These are phyloP conservation scores for Porites divaricata DNA, from an alignment of 92 coral and sea anemone genomes.

Conservation along the genomic window DNA sequence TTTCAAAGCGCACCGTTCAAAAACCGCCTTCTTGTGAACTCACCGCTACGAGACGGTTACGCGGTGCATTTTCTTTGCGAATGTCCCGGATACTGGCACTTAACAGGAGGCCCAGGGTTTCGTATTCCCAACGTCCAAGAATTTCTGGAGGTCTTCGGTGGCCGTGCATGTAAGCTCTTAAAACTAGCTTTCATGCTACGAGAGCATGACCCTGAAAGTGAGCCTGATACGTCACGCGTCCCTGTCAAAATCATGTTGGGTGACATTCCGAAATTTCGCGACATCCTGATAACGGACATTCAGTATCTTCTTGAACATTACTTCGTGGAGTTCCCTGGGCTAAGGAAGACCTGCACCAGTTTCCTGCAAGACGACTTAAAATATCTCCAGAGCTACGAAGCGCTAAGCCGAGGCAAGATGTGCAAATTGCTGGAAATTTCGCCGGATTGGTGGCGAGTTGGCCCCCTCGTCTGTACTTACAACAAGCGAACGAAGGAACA, in stretches of 20 bases:
- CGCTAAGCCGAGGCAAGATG: conserved; percentile 69
- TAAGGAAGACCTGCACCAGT: conserved; percentile 58
- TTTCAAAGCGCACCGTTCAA: conserved; percentile 72
- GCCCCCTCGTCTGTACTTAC: conserved; percentile 79
- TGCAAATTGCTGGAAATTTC: conserved; percentile 71
- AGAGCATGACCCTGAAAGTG: conserved; percentile 49
- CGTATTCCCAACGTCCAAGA: conserved; percentile 65
- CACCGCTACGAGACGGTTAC: conserved; percentile 77
- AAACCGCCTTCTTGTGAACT: conserved; percentile 67
- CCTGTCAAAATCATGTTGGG: conserved; percentile 63
- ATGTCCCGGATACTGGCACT: conserved; percentile 92
- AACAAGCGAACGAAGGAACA: conserved; percentile 58
- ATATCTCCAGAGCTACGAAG: conserved; percentile 73
- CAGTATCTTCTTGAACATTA: conserved; percentile 82
- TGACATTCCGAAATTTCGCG: conserved; percentile 39
- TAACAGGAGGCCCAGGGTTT: conserved; percentile 80
- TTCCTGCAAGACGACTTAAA: conserved; percentile 81
- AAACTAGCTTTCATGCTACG: conserved; percentile 76
- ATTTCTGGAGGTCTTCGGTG: conserved; percentile 74
- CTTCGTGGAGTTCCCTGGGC: conserved; percentile 69
- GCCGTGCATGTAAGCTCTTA: conserved; percentile 77
- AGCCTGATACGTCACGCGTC: conserved; percentile 42
- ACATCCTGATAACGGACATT: conserved; percentile 62
- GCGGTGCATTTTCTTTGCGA: conserved; percentile 91
- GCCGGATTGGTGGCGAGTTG: conserved; percentile 69